A percentile compares a stretch with the other conserved stretches of the same genome.
Evolutionary conservation across 1,140 invertebrate genomes (phyloP).

Genomic region (Brevipalpus yothersi): DNA sequence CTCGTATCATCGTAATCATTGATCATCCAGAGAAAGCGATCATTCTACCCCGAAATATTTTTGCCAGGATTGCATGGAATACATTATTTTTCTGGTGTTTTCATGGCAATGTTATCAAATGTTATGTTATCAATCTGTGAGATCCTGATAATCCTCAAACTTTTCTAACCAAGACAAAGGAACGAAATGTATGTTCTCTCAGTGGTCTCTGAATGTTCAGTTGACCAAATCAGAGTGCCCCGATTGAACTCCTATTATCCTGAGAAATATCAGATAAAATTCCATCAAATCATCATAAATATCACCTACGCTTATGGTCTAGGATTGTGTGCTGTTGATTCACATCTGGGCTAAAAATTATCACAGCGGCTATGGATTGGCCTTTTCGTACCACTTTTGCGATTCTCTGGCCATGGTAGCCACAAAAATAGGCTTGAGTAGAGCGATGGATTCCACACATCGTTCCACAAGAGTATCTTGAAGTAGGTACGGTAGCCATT

Average conservation of each 20-base stretch:
- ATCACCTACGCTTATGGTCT: constrained; percentile 8
- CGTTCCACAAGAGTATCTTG: too few relatives aligned
- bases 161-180: background rate
- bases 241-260: constrained; percentile 10
- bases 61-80: too few relatives aligned
- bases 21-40: too few relatives aligned
- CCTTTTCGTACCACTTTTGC: constrained; percentile 10
- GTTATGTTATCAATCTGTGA: constrained; percentile 3
- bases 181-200: constrained; percentile 7
- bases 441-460: too few relatives aligned
- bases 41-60: too few relatives aligned
- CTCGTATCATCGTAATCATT: too few relatives aligned
- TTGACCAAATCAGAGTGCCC: constrained; percentile 2
- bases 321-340: constrained; percentile 9
- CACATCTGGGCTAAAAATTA: constrained; percentile 7
- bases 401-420: constrained; percentile 20
- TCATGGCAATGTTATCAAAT: constrained; percentile 7
- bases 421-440: constrained; percentile 31
- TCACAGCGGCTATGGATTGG: constrained; percentile 7
- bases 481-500: too few relatives aligned
- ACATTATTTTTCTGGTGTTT: constrained; percentile 10
- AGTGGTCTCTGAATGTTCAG: background rate
- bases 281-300: constrained; percentile 10
- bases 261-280: constrained; percentile 7
- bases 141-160: constrained; percentile 4